phyloP scores from a whole-genome alignment of 2,113 vertebrate species.

The Thymallus thymallus region DNA sequence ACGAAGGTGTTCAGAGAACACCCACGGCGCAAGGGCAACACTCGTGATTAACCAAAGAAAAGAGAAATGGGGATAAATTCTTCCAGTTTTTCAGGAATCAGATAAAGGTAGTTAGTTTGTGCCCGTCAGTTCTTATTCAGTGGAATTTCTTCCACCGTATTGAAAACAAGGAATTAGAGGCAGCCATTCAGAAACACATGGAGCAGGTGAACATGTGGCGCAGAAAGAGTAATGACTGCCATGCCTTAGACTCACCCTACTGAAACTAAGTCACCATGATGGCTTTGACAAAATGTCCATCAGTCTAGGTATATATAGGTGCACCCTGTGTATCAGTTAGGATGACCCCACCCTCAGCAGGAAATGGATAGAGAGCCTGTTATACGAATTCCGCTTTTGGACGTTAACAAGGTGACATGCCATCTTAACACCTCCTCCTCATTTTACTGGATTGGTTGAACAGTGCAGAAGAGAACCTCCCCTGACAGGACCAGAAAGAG shows the following conservation, averaged over 20 bases:
- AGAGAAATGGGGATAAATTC: background rate
- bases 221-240: background rate
- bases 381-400: too few species aligned
- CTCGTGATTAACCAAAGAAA: background rate
- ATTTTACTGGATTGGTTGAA: too few species aligned
- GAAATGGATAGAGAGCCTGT: too few species aligned
- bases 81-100: background rate
- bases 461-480: too few species aligned
- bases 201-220: background rate
- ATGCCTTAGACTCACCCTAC: background rate
- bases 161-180: background rate
- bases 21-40: background rate
- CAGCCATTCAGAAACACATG: background rate
- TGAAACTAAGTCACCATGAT: background rate
- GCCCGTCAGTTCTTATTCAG: background rate
- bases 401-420: too few species aligned
- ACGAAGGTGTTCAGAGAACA: background rate
- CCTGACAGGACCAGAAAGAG: too few species aligned
- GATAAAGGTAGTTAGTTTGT: background rate
- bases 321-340: too few species aligned
- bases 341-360: too few species aligned
- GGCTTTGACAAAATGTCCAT: slow-evolving; percentile 2
- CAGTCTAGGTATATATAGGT: background rate
- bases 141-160: background rate
- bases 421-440: too few species aligned